Evolutionary conservation across 1,140 invertebrate species (phyloP), one percentile per base, ranked within the genome.

Genomic region (Rhyacophila brunnea): DNA sequence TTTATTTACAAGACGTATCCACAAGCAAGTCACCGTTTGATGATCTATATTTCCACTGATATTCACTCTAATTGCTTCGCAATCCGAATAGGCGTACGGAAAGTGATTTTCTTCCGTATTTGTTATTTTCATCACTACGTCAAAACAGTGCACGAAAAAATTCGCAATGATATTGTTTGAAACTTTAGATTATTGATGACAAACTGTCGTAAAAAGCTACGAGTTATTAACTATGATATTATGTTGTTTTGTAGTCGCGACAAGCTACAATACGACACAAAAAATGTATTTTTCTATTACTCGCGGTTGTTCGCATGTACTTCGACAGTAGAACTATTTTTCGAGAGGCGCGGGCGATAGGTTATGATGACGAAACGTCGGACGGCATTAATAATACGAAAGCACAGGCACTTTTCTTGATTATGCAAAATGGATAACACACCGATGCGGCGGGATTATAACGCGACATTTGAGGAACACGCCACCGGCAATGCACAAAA

Each of bases 401-500:
- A 54, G 34, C 42, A 45, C 40, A 54, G 51, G 51, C 51, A 54
- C 51, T 53, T 45, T 32, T 6, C 6, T 45, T 44, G 14, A 54
- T 44, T 54, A 54, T 54, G 51, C 42, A 54, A n/a, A 28, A 15
- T 45, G 17, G 28, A 28, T 28, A 28, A 28, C 23, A 28, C 23
- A 28, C 23, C 23, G 23, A 48, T 48, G 20, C 46, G 15, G 13
- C 28, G 20, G 40, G 51, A 54, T 20, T 54, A 54, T 54, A 54
- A 54, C 40, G 28, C 20, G 40, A 54, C 51, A 44, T n/a, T 14
- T 14, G 40, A 20, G 42, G 40, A 54, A 54, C 51, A 38, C 36
- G 45, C 19, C 38, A 43, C 46, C 45, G 55, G 55, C 17, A 35
- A 50, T 18, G 6, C 19, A 38, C 51, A 44, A 54, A 54, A 54